These are phyloP conservation scores for Hymenochirus boettgeri DNA, from an alignment of 2,113 vertebrate genomes.

Conservation along the genomic window DNA sequence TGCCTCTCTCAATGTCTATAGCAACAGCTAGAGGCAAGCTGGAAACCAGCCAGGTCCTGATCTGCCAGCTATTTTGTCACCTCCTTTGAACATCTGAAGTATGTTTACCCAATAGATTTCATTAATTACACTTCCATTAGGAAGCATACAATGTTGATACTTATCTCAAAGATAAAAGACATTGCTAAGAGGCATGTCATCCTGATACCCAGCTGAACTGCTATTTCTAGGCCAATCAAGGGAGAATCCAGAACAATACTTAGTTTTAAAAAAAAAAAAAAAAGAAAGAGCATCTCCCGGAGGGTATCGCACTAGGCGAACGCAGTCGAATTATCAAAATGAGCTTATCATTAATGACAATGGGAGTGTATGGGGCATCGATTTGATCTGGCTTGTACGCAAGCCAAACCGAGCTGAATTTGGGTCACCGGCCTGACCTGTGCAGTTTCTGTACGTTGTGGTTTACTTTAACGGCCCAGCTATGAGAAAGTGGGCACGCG, in stretches of 20 bases:
- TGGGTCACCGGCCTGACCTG: constrained; percentile 74
- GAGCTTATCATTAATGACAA: constrained; percentile 84
- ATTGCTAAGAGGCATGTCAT: constrained; percentile 84
- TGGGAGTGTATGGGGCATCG: constrained; percentile 70
- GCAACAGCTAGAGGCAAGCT: constrained; percentile 81
- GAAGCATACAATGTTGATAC: constrained; percentile 85
- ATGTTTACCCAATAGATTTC: constrained; percentile 92
- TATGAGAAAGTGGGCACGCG: too few species aligned
- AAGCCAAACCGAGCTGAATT: constrained; percentile 66
- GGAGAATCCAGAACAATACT: constrained; percentile 81
- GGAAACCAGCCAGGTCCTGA: constrained; percentile 77
- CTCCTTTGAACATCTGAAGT: constrained; percentile 86
- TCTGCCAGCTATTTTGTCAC: constrained; percentile 79
- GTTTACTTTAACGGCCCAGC: too few species aligned
- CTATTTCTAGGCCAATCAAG: constrained; percentile 84
- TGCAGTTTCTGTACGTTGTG: too few species aligned
- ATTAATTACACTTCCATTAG: constrained; percentile 92
- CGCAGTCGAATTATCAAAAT: constrained; percentile 85
- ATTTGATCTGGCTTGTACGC: constrained; percentile 70
- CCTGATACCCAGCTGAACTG: constrained; percentile 78
- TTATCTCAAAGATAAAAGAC: constrained; percentile 91
- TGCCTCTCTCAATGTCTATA: constrained; percentile 74
- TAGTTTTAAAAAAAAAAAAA: constrained; percentile 62
- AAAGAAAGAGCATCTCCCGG: constrained; percentile 66
- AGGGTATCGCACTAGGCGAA: constrained; percentile 75